Evolutionary conservation across 2,797 vertebrate species (phyloP).

Genomic region (Poecilia wingei): DNA sequence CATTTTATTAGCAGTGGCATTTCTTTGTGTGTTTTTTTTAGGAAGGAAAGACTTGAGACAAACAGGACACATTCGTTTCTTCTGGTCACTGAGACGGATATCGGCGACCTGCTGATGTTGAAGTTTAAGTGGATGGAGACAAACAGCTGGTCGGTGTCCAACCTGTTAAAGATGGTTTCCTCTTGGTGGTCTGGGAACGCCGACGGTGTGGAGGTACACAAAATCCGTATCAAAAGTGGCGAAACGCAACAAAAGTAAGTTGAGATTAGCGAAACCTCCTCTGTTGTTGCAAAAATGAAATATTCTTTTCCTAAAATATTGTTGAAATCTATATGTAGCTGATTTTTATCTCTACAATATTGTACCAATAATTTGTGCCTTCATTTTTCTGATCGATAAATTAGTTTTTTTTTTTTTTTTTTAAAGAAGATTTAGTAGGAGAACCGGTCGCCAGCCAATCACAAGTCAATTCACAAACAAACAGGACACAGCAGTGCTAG

Average conservation of each 20-base stretch:
- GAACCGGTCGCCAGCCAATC: neutral
- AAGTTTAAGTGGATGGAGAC: constrained; percentile 79
- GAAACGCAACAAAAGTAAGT: constrained; percentile 82
- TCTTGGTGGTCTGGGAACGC: constrained; percentile 79
- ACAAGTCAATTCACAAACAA: neutral
- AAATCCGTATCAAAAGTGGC: constrained; percentile 79
- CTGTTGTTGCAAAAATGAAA: too few relatives aligned
- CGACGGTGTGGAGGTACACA: constrained; percentile 70
- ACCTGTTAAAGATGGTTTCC: constrained; percentile 73
- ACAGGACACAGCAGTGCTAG: neutral
- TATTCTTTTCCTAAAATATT: neutral
- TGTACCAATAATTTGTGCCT: neutral
- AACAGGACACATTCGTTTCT: constrained; percentile 82
- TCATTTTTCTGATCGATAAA: too few relatives aligned
- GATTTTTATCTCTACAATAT: neutral
- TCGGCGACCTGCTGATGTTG: constrained; percentile 82
- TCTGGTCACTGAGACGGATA: constrained; percentile 80
- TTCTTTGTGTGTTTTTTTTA: constrained; percentile 34
- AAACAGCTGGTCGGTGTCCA: constrained; percentile 72
- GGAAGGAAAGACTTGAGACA: constrained; percentile 74
- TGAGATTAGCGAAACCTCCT: neutral
- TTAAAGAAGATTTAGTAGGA: neutral
- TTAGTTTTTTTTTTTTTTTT: neutral
- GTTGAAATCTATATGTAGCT: neutral
- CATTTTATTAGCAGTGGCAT: neutral